phyloP scores from a whole-genome alignment of 2,888 invertebrate species.

The Dicranocentrus wangi region DNA sequence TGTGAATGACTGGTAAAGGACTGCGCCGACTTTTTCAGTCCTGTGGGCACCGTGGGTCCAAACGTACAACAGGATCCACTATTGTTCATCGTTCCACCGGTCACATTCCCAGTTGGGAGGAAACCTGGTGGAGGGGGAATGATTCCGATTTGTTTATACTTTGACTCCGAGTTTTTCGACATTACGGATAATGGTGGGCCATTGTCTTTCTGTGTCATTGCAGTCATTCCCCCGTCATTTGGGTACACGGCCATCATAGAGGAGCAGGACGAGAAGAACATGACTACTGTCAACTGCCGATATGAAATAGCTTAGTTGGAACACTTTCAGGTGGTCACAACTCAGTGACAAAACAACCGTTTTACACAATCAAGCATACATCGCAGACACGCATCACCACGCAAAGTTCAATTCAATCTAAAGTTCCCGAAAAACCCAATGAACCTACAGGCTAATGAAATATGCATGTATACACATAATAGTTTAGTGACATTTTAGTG shows the following conservation, averaged over 20 bases:
- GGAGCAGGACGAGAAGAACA: slow-evolving; percentile 68
- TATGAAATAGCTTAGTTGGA: background rate
- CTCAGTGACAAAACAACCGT: background rate
- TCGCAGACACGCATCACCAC: background rate
- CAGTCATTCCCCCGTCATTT: slow-evolving; percentile 51
- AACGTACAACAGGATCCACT: slow-evolving; percentile 43
- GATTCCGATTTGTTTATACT: slow-evolving; percentile 54
- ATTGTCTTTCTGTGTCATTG: slow-evolving; percentile 40
- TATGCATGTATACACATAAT: too few species aligned
- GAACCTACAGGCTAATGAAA: too few species aligned
- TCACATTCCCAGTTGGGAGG: slow-evolving; percentile 10
- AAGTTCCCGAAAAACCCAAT: too few species aligned
- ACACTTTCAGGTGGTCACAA: background rate
- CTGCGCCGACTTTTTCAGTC: slow-evolving; percentile 49
- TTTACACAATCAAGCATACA: background rate
- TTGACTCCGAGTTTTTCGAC: slow-evolving; percentile 42
- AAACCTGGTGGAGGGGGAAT: slow-evolving; percentile 49
- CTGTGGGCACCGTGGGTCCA: slow-evolving; percentile 32
- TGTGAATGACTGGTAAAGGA: slow-evolving; percentile 42
- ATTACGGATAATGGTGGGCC: slow-evolving; percentile 15
- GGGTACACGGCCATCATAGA: slow-evolving; percentile 69
- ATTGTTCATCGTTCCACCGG: slow-evolving; percentile 24
- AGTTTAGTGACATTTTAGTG: too few species aligned
- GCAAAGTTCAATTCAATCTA: background rate
- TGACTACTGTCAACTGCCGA: slow-evolving; percentile 4